Percentiles rank a stretch among this genome's conserved stretches.
phyloP scores from a whole-genome alignment of 1,140 invertebrate species.

The Leptinotarsa defecta region DNA sequence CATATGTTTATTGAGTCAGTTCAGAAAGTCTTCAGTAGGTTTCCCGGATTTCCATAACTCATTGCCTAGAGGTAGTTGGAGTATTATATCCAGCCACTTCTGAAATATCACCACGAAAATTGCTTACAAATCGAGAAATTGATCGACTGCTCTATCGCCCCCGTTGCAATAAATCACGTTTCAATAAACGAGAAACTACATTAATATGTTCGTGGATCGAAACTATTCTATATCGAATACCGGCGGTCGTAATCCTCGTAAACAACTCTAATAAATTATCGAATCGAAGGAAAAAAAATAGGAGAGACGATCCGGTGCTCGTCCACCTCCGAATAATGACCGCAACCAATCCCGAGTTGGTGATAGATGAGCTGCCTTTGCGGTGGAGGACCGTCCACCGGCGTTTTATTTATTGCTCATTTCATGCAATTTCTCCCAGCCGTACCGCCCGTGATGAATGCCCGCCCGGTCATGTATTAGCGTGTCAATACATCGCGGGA shows the following conservation, averaged over 20 bases:
- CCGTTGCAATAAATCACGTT: no score
- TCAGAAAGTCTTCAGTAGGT: no score
- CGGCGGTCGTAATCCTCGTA: slow-evolving; percentile 1
- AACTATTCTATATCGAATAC: no score
- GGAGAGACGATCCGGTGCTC: not conserved
- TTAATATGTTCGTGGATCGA: no score
- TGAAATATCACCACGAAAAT: no score
- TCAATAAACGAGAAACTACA: no score
- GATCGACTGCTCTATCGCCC: no score
- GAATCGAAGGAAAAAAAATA: not conserved
- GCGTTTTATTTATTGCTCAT: slow-evolving; percentile 1
- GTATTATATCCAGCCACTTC: no score
- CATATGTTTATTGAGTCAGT: no score
- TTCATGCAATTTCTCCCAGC: slow-evolving; percentile 4
- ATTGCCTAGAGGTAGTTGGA: no score
- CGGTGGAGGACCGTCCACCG: not conserved
- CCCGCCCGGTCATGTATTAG: not conserved
- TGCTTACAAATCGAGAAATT: no score
- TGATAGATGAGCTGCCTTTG: slow-evolving; percentile 5
- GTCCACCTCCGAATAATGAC: slow-evolving; percentile 5
- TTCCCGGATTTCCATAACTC: no score
- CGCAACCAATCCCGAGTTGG: slow-evolving; percentile 4
- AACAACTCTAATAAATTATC: slow-evolving; percentile 7
- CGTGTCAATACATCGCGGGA: not conserved
- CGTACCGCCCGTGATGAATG: slow-evolving; percentile 4